Base-by-base conservation (phyloP, 1,140 invertebrate species). In the Dermatophagoides farinae region DNA sequence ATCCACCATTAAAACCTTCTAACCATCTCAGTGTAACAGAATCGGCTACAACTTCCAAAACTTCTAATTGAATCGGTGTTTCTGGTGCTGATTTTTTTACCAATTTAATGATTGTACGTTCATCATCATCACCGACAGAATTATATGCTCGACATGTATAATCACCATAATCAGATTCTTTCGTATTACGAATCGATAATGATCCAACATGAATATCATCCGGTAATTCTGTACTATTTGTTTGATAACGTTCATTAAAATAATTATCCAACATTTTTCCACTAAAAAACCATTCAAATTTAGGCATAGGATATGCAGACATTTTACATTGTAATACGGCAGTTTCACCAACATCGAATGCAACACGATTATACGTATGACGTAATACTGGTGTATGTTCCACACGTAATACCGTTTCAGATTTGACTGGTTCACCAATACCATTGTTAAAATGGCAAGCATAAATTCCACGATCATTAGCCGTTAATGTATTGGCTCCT, bases 221-320 rank as follows among this genome's bases (percentile, higher is more conserved):
- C 61, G 83, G 80, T 54, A 86, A 80, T 6, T 78, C 79, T 0
- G 79, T 85, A 0, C 84, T 82, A 49, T 82, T 85, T 1, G 87
- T 85, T 62, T 86, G 81, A 69, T 90, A 91, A 8, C 64, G 22
- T 11, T 44, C 53, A 20, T 63, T 62, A 41, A 23, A 46, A 41
- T 40, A 57, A 52, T 51, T 49, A 31, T 76, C 75, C 0, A 82
- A 82, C 63, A 80, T 54, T 43, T 62, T 57, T 8, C 63, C 61
- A 53, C 85, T 84, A 64, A 80, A 88, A 64, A 79, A 86, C 88
- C 88, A 93, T 65, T 90, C 85, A 70, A 92, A 91, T 67, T 86
- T 84, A 0, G 88, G 87, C 67, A 85, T 83, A 0, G 88, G 89
- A 72, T 87, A 92, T 0, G 88, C 86, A 69, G 89, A 85, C 2